Percentiles rank a stretch among this genome's conserved stretches.
Evolutionary conservation across 2,888 invertebrate genomes (phyloP).

Genomic region (Eustalomyia histrio): DNA sequence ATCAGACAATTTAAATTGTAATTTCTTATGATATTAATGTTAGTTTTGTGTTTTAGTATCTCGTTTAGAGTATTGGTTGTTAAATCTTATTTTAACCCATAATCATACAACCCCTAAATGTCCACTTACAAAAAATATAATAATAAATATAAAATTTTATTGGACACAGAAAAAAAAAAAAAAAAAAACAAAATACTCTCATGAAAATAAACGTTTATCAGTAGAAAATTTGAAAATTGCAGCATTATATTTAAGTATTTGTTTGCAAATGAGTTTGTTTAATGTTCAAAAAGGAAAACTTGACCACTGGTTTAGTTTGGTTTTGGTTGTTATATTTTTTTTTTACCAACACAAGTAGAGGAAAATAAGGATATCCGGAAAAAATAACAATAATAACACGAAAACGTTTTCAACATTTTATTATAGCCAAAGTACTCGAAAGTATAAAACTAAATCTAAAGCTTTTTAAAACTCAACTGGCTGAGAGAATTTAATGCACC

Average conservation of each 20-base stretch:
- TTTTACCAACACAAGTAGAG: not conserved
- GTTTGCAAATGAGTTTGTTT: conserved; percentile 25
- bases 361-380: conserved; percentile 41
- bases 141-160: conserved; percentile 8
- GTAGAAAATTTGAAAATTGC: conserved; percentile 1
- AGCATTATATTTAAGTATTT: conserved; percentile 11
- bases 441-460: conserved; percentile 23
- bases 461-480: conserved; percentile 48
- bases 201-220: conserved; percentile 1
- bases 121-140: not conserved
- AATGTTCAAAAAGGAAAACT: conserved; percentile 31
- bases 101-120: not conserved
- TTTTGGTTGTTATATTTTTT: not conserved
- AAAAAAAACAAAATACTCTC: not conserved
- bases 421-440: conserved; percentile 9
- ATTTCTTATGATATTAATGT: not conserved
- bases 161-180: not conserved
- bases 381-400: conserved; percentile 48
- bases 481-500: conserved; percentile 5
- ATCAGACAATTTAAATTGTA: not conserved
- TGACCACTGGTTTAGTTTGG: conserved; percentile 52
- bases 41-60: not conserved
- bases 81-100: not conserved
- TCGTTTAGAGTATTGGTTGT: not conserved
- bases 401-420: conserved; percentile 52